Evolutionary conservation across 2,888 invertebrate species (phyloP).

Genomic region (Holacanthella duospinosa): DNA sequence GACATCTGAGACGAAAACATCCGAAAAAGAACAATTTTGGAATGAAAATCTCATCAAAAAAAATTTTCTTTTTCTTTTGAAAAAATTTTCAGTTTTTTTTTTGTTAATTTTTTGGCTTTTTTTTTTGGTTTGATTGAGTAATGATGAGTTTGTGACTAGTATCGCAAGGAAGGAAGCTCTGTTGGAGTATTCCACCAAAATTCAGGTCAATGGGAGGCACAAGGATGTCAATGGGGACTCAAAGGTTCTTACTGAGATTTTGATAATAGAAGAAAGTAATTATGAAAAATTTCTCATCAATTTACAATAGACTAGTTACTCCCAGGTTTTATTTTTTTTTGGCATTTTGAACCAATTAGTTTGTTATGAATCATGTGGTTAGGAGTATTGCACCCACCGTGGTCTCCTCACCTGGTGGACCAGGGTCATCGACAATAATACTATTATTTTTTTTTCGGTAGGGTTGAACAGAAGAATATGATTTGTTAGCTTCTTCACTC

Average conservation of each 20-base stretch:
- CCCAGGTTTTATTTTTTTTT: neutral
- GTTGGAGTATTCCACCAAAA: too few relatives aligned
- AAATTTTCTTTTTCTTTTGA: too few relatives aligned
- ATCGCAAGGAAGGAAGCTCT: too few relatives aligned
- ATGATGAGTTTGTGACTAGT: too few relatives aligned
- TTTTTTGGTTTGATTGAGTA: too few relatives aligned
- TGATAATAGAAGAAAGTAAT: neutral
- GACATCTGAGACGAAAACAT: too few relatives aligned
- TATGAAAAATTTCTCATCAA: neutral
- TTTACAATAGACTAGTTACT: neutral
- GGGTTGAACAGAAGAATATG: neutral
- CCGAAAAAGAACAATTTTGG: too few relatives aligned
- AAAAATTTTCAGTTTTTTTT: too few relatives aligned
- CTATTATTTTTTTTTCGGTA: too few relatives aligned
- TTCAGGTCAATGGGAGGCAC: neutral
- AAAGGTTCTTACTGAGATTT: neutral
- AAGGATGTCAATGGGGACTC: neutral
- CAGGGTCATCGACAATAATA: conserved; percentile 1
- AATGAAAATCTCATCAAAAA: too few relatives aligned
- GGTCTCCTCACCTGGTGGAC: neutral
- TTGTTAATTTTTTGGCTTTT: too few relatives aligned
- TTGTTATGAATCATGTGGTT: neutral
- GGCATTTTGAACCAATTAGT: neutral
- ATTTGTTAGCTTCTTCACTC: neutral
- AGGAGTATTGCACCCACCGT: neutral